These are phyloP conservation scores for Monopterus albus DNA, from an alignment of 2,113 vertebrate genomes.

Conservation along the genomic window DNA sequence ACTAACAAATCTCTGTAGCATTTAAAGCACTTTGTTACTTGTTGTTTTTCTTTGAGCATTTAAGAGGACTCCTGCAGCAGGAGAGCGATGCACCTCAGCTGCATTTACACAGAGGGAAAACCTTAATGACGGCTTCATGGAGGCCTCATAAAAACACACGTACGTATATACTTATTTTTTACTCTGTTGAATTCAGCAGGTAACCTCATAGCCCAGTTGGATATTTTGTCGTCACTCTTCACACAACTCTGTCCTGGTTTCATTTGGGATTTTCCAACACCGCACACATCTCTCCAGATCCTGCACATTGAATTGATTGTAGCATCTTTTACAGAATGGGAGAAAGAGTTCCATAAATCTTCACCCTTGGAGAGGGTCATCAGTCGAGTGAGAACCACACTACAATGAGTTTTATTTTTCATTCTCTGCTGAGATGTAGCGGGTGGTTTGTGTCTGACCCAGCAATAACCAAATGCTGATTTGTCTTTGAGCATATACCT, in stretches of 20 bases:
- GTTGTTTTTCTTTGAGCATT: constrained; percentile 47
- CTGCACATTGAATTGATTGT: constrained; percentile 72
- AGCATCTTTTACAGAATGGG: constrained; percentile 54
- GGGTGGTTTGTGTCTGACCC: constrained; percentile 61
- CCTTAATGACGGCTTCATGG: constrained; percentile 39
- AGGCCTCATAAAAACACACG: constrained; percentile 53
- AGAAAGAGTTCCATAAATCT: constrained; percentile 27
- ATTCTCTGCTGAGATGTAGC: constrained; percentile 71
- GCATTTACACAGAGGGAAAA: constrained; percentile 44
- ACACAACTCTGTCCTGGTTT: constrained; percentile 48
- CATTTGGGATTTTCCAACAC: constrained; percentile 36
- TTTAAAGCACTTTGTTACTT: constrained; percentile 65
- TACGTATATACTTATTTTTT: constrained; percentile 69
- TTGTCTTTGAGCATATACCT: constrained; percentile 66
- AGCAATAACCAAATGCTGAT: constrained; percentile 83
- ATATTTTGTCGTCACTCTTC: constrained; percentile 36
- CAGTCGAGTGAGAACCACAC: constrained; percentile 38
- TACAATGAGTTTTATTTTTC: constrained; percentile 43
- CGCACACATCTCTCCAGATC: constrained; percentile 48
- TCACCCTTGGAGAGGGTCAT: constrained; percentile 19
- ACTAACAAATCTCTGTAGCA: constrained; percentile 70
- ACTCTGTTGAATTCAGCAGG: constrained; percentile 72
- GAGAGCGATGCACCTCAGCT: constrained; percentile 48
- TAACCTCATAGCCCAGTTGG: constrained; percentile 71
- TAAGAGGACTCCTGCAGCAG: constrained; percentile 49